A percentile compares a stretch with the other conserved stretches of the same genome.
Conservation (phyloP, 1,140 invertebrate genomes). For the Sycophaga agraensis region DNA sequence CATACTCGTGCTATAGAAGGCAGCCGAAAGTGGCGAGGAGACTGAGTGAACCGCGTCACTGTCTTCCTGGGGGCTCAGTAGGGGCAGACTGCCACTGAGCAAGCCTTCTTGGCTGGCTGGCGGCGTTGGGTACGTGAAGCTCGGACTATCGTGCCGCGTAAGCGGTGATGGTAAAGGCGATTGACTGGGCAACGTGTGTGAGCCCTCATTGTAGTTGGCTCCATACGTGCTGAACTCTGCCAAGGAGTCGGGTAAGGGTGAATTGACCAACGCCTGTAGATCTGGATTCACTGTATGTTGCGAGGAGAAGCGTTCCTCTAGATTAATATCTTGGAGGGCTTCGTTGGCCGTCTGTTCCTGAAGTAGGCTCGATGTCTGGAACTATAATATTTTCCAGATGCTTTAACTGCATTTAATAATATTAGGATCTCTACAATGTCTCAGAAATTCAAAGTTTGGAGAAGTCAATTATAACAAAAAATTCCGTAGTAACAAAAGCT, state of each 20-base stretch:
- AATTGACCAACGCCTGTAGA: conserved; percentile 72
- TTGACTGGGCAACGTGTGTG: conserved; percentile 57
- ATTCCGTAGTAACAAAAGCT: too few species aligned
- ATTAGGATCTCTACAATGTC: too few species aligned
- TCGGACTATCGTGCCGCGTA: conserved; percentile 63
- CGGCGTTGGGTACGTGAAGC: conserved; percentile 79
- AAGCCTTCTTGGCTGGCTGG: conserved; percentile 79
- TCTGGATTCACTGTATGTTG: conserved; percentile 70
- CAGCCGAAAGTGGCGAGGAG: conserved; percentile 73
- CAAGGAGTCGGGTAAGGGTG: conserved; percentile 74
- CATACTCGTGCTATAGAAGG: conserved; percentile 83
- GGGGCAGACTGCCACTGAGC: conserved; percentile 55
- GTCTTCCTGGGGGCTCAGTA: conserved; percentile 58
- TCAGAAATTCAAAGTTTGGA: too few species aligned
- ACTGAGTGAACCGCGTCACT: conserved; percentile 64
- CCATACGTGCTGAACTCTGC: conserved; percentile 78
- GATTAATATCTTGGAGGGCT: conserved; percentile 68
- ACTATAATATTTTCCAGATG: conserved; percentile 44
- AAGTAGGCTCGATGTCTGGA: conserved; percentile 60
- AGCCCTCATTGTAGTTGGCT: conserved; percentile 57
- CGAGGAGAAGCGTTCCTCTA: conserved; percentile 65
- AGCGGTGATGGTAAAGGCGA: conserved; percentile 70
- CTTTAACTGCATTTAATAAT: too few species aligned
- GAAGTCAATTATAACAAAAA: too few species aligned
- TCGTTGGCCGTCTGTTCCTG: conserved; percentile 64